These are phyloP conservation scores for Arge pagana DNA, from an alignment of 2,888 invertebrate genomes.

Conservation along the genomic window DNA sequence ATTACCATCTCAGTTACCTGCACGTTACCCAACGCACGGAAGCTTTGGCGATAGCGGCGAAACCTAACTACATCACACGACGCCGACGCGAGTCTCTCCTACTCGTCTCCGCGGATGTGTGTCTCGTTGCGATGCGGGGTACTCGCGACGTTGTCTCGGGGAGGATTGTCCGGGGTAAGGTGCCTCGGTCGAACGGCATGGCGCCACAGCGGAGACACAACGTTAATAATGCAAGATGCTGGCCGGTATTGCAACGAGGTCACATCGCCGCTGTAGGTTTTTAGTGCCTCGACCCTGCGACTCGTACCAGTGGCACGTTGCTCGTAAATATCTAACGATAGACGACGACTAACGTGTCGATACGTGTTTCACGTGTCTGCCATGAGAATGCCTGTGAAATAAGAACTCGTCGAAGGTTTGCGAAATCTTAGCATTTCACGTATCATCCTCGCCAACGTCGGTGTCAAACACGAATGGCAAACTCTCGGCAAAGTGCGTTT, in stretches of 20 bases:
- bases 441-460: too few relatives aligned
- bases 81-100: not conserved
- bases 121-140: not conserved
- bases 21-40: slow-evolving; percentile 33
- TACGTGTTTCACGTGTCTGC: not conserved
- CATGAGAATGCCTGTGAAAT: too few relatives aligned
- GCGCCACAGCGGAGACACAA: slow-evolving; percentile 11
- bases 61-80: slow-evolving; percentile 1
- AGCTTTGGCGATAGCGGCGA: slow-evolving; percentile 12
- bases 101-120: not conserved
- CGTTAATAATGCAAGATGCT: slow-evolving; percentile 24
- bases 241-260: slow-evolving; percentile 13
- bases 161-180: slow-evolving; percentile 1
- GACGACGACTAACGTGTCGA: not conserved
- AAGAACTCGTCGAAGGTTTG: too few relatives aligned
- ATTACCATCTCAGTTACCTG: slow-evolving; percentile 39
- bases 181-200: slow-evolving; percentile 2
- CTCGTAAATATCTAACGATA: too few relatives aligned
- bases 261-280: slow-evolving; percentile 11
- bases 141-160: not conserved
- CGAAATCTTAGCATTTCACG: too few relatives aligned
- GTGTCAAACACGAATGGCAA: too few relatives aligned
- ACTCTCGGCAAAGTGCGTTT: too few relatives aligned
- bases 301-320: too few relatives aligned
- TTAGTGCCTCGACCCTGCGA: slow-evolving; percentile 4